These are phyloP conservation scores for Champsocephalus gunnari DNA, from an alignment of 2,797 vertebrate species.

Conservation along the genomic window DNA sequence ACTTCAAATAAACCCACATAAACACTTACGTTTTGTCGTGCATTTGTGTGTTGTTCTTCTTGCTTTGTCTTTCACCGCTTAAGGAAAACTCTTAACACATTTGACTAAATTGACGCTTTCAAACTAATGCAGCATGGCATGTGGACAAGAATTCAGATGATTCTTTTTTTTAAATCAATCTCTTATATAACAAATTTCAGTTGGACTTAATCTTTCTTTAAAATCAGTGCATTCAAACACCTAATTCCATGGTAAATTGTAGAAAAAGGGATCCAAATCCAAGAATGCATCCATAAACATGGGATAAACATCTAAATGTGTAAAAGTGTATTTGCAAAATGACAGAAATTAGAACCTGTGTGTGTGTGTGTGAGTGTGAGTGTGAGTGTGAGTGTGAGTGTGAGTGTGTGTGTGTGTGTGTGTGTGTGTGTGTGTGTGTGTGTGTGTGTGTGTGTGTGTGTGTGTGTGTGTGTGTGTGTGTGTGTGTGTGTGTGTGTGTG, in stretches of 20 bases:
- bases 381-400: slow-evolving; percentile 14
- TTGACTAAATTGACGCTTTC: background rate
- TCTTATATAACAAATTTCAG: background rate
- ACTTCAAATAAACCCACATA: background rate
- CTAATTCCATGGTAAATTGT: background rate
- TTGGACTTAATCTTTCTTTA: background rate
- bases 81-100: background rate
- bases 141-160: background rate
- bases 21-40: background rate
- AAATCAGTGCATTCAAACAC: background rate
- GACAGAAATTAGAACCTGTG: slow-evolving; percentile 42
- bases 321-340: slow-evolving; percentile 21
- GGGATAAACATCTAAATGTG: slow-evolving; percentile 4
- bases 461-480: slow-evolving; percentile 13
- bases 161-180: background rate
- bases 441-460: background rate
- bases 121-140: slow-evolving; percentile 1
- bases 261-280: background rate
- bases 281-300: background rate
- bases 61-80: background rate
- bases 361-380: background rate
- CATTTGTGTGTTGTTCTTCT: background rate
- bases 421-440: slow-evolving; percentile 3
- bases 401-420: slow-evolving; percentile 10
- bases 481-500: slow-evolving; percentile 9